Percentiles rank a stretch among this genome's conserved stretches.
These are phyloP conservation scores for Steromphala cineraria DNA, from an alignment of 2,888 invertebrate genomes.

Conservation along the genomic window DNA sequence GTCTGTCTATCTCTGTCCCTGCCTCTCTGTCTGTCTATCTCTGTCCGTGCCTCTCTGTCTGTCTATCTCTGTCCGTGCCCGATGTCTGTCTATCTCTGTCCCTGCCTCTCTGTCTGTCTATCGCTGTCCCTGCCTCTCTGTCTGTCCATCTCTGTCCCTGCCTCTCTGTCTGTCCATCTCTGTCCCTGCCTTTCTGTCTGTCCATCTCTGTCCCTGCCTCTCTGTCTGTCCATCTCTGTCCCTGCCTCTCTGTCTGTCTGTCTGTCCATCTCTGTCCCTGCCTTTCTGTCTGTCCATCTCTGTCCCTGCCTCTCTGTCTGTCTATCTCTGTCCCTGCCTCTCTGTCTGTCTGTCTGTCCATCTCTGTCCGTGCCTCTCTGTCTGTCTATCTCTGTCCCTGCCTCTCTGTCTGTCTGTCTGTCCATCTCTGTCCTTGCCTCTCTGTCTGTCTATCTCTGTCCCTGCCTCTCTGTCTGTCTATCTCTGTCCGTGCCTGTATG, in stretches of 20 bases:
- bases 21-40: slow-evolving; percentile 9
- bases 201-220: no score
- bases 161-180: background rate
- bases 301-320: no score
- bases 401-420: background rate
- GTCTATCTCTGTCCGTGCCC: background rate
- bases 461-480: no score
- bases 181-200: no score
- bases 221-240: no score
- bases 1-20: background rate
- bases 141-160: background rate
- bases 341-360: no score
- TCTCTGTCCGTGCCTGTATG: no score
- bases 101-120: background rate
- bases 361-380: background rate
- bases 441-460: background rate
- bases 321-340: no score
- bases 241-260: no score
- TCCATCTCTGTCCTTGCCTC: background rate
- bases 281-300: no score
- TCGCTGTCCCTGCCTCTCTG: background rate
- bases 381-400: no score
- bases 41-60: background rate
- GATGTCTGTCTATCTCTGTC: slow-evolving; percentile 6
- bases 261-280: no score